Percentiles rank a stretch among this genome's conserved stretches.
These are phyloP conservation scores for Acanthosoma haemorrhoidale DNA, from an alignment of 2,888 invertebrate genomes.

Conservation along the genomic window DNA sequence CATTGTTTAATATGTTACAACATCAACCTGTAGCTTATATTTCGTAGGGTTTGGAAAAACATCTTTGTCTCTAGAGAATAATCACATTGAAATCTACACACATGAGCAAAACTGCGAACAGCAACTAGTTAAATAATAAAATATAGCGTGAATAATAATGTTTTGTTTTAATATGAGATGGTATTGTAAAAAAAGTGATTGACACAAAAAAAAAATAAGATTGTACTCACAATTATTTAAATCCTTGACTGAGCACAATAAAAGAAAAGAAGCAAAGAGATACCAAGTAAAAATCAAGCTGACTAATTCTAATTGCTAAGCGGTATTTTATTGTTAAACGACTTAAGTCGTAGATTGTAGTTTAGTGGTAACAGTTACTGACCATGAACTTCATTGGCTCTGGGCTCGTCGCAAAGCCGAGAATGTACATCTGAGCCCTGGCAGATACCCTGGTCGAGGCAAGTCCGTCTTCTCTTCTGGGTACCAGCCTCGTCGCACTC, in stretches of 20 bases:
- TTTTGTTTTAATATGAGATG: too few species aligned
- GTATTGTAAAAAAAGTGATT: too few species aligned
- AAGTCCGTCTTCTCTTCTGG: slow-evolving; percentile 64
- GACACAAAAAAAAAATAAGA: background rate
- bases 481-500: slow-evolving; percentile 57
- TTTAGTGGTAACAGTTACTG: slow-evolving; percentile 1
- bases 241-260: slow-evolving; percentile 4
- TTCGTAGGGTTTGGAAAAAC: too few species aligned
- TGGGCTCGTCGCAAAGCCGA: slow-evolving; percentile 53
- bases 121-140: too few species aligned
- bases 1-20: too few species aligned
- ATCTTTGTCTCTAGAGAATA: too few species aligned
- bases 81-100: too few species aligned
- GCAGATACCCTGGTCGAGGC: slow-evolving; percentile 58
- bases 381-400: slow-evolving; percentile 36
- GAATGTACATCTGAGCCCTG: slow-evolving; percentile 64
- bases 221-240: background rate
- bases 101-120: too few species aligned
- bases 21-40: too few species aligned
- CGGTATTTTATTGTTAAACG: too few species aligned
- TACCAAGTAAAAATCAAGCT: background rate
- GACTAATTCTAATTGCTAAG: background rate
- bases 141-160: too few species aligned
- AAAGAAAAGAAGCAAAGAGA: slow-evolving; percentile 12
- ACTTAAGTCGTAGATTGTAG: too few species aligned